A percentile compares a stretch with the other conserved stretches of the same genome.
These are phyloP conservation scores for Falco biarmicus DNA, from an alignment of 2,797 vertebrate species.

Conservation along the genomic window DNA sequence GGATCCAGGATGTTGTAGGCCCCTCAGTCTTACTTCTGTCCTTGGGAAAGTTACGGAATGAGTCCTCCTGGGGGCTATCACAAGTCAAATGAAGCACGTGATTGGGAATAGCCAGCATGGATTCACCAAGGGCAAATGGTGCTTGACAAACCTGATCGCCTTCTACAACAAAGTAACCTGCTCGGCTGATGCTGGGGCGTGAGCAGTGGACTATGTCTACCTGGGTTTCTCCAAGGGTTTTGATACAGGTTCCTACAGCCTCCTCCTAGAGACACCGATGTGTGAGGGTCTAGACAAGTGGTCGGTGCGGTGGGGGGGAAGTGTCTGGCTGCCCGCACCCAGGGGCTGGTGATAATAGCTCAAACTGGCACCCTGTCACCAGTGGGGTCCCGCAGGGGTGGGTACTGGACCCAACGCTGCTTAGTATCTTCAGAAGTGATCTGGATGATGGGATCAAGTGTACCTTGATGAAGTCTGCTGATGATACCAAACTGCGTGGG, in stretches of 20 bases:
- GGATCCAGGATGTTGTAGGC: neutral
- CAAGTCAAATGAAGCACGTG: neutral
- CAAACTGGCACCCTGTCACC: neutral
- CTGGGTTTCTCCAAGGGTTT: neutral
- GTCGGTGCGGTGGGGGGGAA: neutral
- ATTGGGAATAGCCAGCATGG: neutral
- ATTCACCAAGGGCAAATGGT: neutral
- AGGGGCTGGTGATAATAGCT: neutral
- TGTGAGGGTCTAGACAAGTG: neutral
- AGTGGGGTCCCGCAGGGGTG: neutral
- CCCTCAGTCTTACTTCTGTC: neutral
- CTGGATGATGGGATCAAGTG: neutral
- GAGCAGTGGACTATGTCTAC: rapidly evolving
- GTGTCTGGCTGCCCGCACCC: neutral
- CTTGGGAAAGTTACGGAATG: neutral
- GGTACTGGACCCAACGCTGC: neutral
- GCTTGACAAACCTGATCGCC: neutral
- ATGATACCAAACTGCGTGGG: neutral
- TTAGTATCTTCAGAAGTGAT: neutral
- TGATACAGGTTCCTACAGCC: neutral
- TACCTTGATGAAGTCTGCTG: neutral
- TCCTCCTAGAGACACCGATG: neutral
- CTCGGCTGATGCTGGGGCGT: rapidly evolving
- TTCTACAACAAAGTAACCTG: neutral
- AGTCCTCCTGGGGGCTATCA: neutral